These are phyloP conservation scores for Microcebus griseorufus DNA, from an alignment of 2,113 vertebrate genomes.

Conservation along the genomic window DNA sequence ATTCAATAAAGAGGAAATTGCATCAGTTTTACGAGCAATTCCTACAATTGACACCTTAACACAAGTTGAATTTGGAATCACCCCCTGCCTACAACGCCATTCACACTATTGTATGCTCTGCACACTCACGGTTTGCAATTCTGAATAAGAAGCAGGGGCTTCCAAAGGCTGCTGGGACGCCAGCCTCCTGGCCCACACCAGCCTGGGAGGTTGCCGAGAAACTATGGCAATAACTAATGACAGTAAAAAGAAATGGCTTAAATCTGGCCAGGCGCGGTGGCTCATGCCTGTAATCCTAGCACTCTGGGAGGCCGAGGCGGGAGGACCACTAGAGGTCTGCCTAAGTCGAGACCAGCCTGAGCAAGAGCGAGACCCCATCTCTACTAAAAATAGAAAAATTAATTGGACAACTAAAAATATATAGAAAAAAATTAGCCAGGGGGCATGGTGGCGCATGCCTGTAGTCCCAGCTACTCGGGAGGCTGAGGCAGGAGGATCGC, in stretches of 20 bases:
- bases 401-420: too few relatives aligned
- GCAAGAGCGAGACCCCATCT: too few relatives aligned
- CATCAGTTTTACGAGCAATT: background rate
- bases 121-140: background rate
- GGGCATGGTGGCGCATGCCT: too few relatives aligned
- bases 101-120: background rate
- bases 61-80: background rate
- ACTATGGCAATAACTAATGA: background rate
- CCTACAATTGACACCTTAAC: background rate
- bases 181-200: background rate
- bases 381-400: too few relatives aligned
- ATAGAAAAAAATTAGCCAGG: too few relatives aligned
- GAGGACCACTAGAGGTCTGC: too few relatives aligned
- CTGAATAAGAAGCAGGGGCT: background rate
- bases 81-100: rapidly evolving
- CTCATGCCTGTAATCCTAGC: too few relatives aligned
- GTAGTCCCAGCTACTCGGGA: too few relatives aligned
- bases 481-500: too few relatives aligned
- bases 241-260: background rate
- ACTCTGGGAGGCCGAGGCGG: too few relatives aligned
- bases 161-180: background rate
- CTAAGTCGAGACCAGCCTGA: too few relatives aligned
- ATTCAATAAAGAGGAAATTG: background rate
- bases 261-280: background rate
- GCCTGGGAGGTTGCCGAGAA: background rate